Conservation (phyloP, 2,113 vertebrate genomes). For the Lutjanus erythropterus region DNA sequence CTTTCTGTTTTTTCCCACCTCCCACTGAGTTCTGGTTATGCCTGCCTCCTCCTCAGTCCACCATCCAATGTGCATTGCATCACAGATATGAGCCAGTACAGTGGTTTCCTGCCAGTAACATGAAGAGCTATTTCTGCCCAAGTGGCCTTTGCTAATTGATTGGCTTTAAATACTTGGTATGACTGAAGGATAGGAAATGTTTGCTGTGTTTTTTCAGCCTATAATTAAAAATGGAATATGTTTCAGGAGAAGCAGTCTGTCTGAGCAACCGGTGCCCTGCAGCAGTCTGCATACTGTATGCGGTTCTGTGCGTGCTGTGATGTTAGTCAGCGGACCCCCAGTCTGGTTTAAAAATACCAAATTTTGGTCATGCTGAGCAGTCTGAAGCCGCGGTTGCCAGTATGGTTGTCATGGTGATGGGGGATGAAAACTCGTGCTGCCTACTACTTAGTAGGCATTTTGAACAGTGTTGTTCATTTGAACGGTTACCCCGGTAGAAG, state of each 20-base stretch:
- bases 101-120: slow-evolving; percentile 26
- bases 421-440: slow-evolving; percentile 47
- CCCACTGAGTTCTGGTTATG: slow-evolving; percentile 65
- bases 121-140: slow-evolving; percentile 30
- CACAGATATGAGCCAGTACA: slow-evolving; percentile 37
- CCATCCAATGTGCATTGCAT: slow-evolving; percentile 44
- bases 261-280: slow-evolving; percentile 26
- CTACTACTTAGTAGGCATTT: slow-evolving; percentile 21
- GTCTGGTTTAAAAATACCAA: slow-evolving; percentile 51
- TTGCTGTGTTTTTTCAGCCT: slow-evolving; percentile 9
- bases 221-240: slow-evolving; percentile 58
- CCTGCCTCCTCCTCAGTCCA: slow-evolving; percentile 63
- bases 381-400: slow-evolving; percentile 36
- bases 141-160: slow-evolving; percentile 47
- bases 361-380: slow-evolving; percentile 34
- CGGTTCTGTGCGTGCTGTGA: slow-evolving; percentile 21
- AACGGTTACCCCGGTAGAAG: not conserved
- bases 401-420: slow-evolving; percentile 70
- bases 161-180: slow-evolving; percentile 40
- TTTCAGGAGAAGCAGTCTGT: slow-evolving; percentile 43
- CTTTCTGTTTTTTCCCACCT: slow-evolving; percentile 59
- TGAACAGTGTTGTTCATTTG: slow-evolving; percentile 33
- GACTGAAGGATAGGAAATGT: slow-evolving; percentile 40
- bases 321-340: slow-evolving; percentile 15
- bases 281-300: slow-evolving; percentile 36